Conservation (phyloP, 2,113 vertebrate species). For the Daphoenositta chrysoptera region DNA sequence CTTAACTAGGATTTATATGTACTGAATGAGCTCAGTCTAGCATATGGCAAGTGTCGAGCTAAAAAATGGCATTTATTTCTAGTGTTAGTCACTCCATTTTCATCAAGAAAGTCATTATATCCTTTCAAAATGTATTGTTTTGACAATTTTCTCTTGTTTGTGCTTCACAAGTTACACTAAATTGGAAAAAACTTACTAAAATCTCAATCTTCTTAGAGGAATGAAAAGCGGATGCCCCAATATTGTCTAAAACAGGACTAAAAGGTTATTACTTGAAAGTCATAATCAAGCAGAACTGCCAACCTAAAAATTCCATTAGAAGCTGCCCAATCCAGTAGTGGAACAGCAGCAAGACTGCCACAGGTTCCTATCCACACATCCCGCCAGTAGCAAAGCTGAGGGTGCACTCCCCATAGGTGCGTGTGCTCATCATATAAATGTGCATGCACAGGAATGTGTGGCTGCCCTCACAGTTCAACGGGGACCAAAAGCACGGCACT, state of each 20-base stretch:
- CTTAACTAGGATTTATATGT: background rate
- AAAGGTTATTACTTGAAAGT: background rate
- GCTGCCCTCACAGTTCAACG: background rate
- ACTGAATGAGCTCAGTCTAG: background rate
- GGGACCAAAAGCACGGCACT: background rate
- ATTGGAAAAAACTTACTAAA: background rate
- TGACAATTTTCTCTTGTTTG: background rate
- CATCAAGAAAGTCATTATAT: background rate
- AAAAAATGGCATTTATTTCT: background rate
- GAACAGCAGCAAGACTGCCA: background rate
- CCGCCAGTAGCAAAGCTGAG: background rate
- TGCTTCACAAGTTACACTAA: background rate
- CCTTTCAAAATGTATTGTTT: background rate
- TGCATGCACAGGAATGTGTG: fast-evolving
- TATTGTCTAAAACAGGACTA: background rate
- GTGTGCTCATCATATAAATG: fast-evolving
- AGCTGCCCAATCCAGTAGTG: background rate
- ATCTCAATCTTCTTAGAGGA: background rate
- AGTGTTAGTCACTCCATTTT: background rate
- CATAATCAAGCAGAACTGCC: background rate
- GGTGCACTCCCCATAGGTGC: fast-evolving
- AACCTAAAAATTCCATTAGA: background rate
- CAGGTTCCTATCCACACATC: fast-evolving
- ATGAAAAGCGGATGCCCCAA: background rate
- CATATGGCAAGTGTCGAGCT: background rate